These are phyloP conservation scores for Perccottus glenii DNA, from an alignment of 2,113 vertebrate species.

Conservation along the genomic window DNA sequence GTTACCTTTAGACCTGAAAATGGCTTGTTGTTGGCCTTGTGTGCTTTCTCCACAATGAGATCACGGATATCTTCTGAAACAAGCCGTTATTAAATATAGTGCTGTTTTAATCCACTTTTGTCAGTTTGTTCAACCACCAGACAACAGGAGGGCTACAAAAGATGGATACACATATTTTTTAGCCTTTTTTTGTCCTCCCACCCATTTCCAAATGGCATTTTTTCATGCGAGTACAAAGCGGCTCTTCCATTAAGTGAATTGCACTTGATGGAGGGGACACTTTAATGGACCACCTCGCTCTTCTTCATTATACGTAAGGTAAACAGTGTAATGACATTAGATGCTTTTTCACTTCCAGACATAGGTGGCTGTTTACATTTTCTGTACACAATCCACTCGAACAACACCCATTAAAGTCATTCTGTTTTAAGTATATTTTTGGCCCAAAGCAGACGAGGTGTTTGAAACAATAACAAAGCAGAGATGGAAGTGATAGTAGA, in stretches of 20 bases:
- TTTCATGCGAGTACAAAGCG: constrained; percentile 20
- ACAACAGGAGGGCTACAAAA: constrained; percentile 28
- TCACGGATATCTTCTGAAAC: constrained; percentile 49
- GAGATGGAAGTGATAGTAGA: constrained; percentile 25
- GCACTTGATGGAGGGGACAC: constrained; percentile 53
- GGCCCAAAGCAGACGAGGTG: too few species aligned
- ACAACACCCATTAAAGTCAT: constrained; percentile 37
- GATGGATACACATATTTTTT: neutral
- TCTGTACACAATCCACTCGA: constrained; percentile 19
- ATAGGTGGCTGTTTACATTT: constrained; percentile 46
- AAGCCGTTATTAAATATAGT: constrained; percentile 55
- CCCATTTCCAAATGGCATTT: constrained; percentile 31
- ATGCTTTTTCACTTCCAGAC: constrained; percentile 27
- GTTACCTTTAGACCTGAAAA: constrained; percentile 37
- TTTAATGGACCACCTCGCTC: constrained; percentile 66
- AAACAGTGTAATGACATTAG: constrained; percentile 49
- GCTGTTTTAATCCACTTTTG: constrained; percentile 51
- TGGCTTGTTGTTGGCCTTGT: constrained; percentile 16
- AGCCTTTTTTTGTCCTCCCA: constrained; percentile 15
- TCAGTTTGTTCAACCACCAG: constrained; percentile 29
- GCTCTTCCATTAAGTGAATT: constrained; percentile 69
- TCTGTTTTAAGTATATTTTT: too few species aligned
- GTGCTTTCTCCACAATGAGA: constrained; percentile 29
- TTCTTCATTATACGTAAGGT: constrained; percentile 51
- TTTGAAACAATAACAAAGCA: constrained; percentile 21